phyloP scores from a whole-genome alignment of 2,888 invertebrate genomes.

The Synergus laeviventris region DNA sequence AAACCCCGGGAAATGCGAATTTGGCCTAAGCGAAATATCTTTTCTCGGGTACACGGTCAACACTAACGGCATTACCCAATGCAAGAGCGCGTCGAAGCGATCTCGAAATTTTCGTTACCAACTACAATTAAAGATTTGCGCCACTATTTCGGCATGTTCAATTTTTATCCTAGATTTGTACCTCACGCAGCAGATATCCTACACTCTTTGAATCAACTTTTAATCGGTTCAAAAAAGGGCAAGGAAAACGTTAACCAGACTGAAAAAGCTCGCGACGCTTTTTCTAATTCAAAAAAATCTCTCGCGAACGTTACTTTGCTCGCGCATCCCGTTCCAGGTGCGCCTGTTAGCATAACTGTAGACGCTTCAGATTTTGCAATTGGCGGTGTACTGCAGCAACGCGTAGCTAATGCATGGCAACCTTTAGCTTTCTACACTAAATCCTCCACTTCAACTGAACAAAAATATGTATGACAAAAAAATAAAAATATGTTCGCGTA shows the following conservation, averaged over 20 bases:
- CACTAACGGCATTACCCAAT: constrained; percentile 27
- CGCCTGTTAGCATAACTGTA: too few relatives aligned
- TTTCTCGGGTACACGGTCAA: constrained; percentile 42
- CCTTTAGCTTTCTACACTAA: constrained; percentile 60
- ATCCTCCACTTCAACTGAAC: constrained; percentile 55
- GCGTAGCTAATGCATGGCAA: constrained; percentile 45
- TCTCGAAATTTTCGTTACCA: background rate
- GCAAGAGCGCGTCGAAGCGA: constrained; percentile 24
- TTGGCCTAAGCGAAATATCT: constrained; percentile 3
- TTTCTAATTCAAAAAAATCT: constrained; percentile 45
- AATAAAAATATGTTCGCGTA: constrained; percentile 49
- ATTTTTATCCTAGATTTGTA: constrained; percentile 70
- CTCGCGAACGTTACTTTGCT: constrained; percentile 49
- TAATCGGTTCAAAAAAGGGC: background rate
- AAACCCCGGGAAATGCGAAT: constrained; percentile 36
- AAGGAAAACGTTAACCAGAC: constrained; percentile 38
- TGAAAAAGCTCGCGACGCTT: constrained; percentile 51
- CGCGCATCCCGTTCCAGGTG: too few relatives aligned
- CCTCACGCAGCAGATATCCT: constrained; percentile 67
- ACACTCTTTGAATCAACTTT: constrained; percentile 64
- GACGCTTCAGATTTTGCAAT: too few relatives aligned
- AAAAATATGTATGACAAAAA: too few relatives aligned
- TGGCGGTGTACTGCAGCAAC: too few relatives aligned
- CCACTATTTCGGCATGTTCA: constrained; percentile 57
- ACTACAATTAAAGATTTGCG: constrained; percentile 34